Evolutionary conservation across 92 coral and sea anemone species (phyloP).

Genomic region (Parazoanthus atlanticus): DNA sequence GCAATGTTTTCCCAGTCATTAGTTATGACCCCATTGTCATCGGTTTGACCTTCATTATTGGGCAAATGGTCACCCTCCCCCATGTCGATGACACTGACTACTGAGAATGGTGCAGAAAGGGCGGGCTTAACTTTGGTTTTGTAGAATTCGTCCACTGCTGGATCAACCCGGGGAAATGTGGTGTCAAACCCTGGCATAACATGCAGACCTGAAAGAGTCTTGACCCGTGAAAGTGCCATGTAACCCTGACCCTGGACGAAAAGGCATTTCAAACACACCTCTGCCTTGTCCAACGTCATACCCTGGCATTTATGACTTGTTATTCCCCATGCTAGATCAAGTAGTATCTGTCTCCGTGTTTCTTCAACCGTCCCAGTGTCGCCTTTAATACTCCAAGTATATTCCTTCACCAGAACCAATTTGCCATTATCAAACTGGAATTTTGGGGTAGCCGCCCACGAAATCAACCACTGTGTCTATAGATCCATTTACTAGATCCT

Average conservation of each 20-base stretch:
- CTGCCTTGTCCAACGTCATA: conserved; percentile 35
- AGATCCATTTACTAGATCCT: conserved; percentile 51
- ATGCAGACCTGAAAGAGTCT: conserved; percentile 22
- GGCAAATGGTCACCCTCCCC: too few species aligned
- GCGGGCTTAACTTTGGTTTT: too few species aligned
- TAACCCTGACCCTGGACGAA: conserved; percentile 47
- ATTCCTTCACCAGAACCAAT: conserved; percentile 21
- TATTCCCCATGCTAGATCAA: conserved; percentile 39
- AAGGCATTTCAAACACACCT: conserved; percentile 20
- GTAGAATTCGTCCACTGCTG: too few species aligned
- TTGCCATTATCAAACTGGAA: conserved; percentile 32
- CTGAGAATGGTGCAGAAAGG: too few species aligned
- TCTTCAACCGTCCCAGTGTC: background rate
- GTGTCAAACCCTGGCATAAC: conserved; percentile 47
- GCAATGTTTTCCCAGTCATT: too few species aligned
- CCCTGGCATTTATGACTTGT: conserved; percentile 44
- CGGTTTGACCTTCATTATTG: too few species aligned
- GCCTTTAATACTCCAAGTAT: conserved; percentile 13
- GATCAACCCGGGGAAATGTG: too few species aligned
- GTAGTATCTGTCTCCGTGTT: conserved; percentile 40
- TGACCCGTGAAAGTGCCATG: conserved; percentile 38
- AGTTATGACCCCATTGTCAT: too few species aligned
- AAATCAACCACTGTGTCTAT: conserved; percentile 37
- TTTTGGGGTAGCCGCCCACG: conserved; percentile 43
- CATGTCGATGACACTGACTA: too few species aligned